Evolutionary conservation across 2,797 vertebrate species (phyloP).

Genomic region (Acanthurus leucopareius): DNA sequence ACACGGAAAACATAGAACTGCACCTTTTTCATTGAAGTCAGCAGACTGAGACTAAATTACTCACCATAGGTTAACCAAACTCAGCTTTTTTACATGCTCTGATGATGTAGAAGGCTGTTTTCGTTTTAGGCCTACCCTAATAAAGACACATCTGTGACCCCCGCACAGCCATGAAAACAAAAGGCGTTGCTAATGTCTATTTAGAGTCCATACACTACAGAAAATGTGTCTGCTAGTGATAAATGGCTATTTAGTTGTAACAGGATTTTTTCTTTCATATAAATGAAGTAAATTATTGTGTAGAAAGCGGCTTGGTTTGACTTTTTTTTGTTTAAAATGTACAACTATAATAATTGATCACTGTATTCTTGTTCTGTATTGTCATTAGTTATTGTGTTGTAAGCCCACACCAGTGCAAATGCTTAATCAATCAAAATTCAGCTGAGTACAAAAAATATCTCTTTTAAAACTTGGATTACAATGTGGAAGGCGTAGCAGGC

Average conservation of each 20-base stretch:
- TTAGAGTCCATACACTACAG: neutral
- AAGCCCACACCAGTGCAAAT: no score
- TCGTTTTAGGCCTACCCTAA: no score
- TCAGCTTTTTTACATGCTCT: no score
- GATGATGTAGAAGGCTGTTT: neutral
- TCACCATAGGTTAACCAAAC: no score
- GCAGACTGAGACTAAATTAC: neutral
- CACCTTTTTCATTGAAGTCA: constrained; percentile 3
- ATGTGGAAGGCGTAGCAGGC: no score
- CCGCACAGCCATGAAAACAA: neutral
- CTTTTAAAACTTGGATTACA: no score
- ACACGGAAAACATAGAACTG: constrained; percentile 3
- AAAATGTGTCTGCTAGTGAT: no score
- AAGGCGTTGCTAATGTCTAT: no score
- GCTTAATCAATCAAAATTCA: no score
- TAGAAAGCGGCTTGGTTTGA: neutral
- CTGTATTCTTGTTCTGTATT: neutral
- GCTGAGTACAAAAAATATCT: no score
- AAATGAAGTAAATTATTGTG: neutral
- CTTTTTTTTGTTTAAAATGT: neutral
- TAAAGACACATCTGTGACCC: neutral
- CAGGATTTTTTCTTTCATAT: no score
- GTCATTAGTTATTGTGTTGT: neutral
- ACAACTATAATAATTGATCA: neutral
- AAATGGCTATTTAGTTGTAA: no score